Conservation (phyloP, 2,888 invertebrate genomes). For the Drosophila dives region DNA sequence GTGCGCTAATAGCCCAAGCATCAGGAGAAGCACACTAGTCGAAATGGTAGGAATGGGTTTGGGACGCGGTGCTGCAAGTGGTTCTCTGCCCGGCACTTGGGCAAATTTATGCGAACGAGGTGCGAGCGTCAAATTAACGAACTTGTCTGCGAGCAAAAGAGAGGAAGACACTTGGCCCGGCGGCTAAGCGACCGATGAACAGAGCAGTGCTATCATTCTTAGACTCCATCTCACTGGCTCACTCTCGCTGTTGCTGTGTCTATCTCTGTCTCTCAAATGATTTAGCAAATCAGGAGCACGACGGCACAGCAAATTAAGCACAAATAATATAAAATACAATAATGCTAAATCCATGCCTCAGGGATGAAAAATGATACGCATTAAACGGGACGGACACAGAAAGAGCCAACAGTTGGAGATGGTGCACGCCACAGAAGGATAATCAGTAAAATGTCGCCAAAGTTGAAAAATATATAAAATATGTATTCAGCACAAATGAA, state of each 20-base stretch:
- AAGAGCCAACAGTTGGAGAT: conserved; percentile 15
- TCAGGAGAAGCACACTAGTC: conserved; percentile 12
- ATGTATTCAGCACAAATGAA: background rate
- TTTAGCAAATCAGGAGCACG: conserved; percentile 73
- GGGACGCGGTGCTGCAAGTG: conserved; percentile 51
- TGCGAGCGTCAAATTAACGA: conserved; percentile 83
- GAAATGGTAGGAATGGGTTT: background rate
- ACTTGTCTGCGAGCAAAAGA: conserved; percentile 69
- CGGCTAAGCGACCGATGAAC: conserved; percentile 23
- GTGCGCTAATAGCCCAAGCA: conserved; percentile 69
- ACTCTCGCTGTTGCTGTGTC: background rate
- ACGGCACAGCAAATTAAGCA: conserved; percentile 67
- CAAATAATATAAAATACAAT: conserved; percentile 74
- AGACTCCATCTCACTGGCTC: background rate
- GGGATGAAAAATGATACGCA: conserved; percentile 73
- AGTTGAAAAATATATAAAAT: background rate
- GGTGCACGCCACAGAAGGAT: conserved; percentile 1
- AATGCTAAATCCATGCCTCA: conserved; percentile 65
- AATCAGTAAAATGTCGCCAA: background rate
- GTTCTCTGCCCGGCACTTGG: conserved; percentile 39
- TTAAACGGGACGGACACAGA: conserved; percentile 31
- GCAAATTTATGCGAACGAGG: conserved; percentile 68
- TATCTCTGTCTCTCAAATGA: conserved; percentile 36
- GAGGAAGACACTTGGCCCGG: conserved; percentile 37
- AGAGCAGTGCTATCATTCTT: conserved; percentile 7